Base-by-base conservation (phyloP, 2,113 vertebrate species). In the Pipra filicauda region DNA sequence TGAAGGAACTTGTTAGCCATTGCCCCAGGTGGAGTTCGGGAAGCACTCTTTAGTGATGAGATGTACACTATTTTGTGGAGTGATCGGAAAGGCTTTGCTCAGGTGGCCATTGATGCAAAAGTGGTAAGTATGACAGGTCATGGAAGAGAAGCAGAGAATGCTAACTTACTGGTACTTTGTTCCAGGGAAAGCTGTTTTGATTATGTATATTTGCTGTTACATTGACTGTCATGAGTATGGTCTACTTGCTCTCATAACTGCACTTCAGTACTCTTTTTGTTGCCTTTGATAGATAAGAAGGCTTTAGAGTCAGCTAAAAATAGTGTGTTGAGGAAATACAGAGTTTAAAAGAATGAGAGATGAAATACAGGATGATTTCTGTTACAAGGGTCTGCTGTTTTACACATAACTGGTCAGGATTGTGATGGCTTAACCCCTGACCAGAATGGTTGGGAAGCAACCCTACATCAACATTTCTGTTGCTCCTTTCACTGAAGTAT, bases 41-140 rank as follows among this genome's bases (percentile, higher is more conserved):
- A 99, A 95, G 99, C 99, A 7, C 97, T 99, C 35, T 98, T 99
- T 49, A 99, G 99, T 66, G 99, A 99, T 46, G 99, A 99, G 96
- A 99, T 97, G 59, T 99, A 99, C 61, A 96, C 93, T 41, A 97
- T 99, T 11, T 15, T 99, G 19, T 99, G 99, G 99, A 98, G 99
- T 28, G 97, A 98, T 88, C 98, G 99, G 23, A 99, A 97, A 94
- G 99, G 99, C 88, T 99, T 99, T 26, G 99, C 99, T 75, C 99
- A 99, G 96, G 99, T 99, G 75, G 99, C 99, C 85, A 99, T 99
- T n/a, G 99, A 99, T 96, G 98, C 99, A 76, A 96, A 98, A 98
- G 99, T 98, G 98, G 99, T 99, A 72, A 97, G 98, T 98, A 27
- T 84, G 66, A 18, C 27, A 57, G 33, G 13, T 73, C 54, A n/a